phyloP scores from a whole-genome alignment of 2,797 vertebrate species.

The Acanthiza pusilla region DNA sequence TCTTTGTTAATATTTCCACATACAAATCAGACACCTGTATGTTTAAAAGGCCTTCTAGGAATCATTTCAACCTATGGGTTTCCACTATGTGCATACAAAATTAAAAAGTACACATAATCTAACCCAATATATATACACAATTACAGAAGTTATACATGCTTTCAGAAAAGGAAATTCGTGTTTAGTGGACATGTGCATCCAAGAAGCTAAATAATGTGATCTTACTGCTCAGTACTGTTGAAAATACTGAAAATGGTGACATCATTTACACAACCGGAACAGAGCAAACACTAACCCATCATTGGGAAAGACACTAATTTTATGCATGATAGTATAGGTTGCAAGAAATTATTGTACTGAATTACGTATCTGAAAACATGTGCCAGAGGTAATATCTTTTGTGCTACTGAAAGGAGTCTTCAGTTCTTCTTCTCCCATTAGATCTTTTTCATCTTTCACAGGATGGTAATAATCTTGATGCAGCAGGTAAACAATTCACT shows the following conservation, averaged over 20 bases:
- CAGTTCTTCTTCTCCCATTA: neutral
- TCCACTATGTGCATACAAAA: neutral
- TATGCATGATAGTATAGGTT: neutral
- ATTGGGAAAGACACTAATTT: neutral
- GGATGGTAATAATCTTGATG: neutral
- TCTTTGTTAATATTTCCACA: neutral
- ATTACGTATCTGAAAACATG: neutral
- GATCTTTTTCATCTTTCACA: neutral
- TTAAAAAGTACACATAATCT: neutral
- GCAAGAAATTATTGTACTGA: neutral
- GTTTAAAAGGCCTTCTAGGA: neutral
- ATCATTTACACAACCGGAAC: neutral
- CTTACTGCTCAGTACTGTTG: neutral
- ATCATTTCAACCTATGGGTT: neutral
- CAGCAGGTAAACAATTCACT: neutral
- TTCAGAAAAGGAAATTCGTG: neutral
- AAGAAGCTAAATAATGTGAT: neutral
- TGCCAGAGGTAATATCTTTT: neutral
- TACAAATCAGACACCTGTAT: neutral
- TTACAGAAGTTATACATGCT: neutral
- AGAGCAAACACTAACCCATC: neutral
- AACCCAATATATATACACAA: neutral
- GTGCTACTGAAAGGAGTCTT: neutral
- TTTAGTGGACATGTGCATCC: neutral
- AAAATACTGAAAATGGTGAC: neutral